Base-by-base conservation (phyloP, 1,140 invertebrate species). In the Bombus superbus region DNA sequence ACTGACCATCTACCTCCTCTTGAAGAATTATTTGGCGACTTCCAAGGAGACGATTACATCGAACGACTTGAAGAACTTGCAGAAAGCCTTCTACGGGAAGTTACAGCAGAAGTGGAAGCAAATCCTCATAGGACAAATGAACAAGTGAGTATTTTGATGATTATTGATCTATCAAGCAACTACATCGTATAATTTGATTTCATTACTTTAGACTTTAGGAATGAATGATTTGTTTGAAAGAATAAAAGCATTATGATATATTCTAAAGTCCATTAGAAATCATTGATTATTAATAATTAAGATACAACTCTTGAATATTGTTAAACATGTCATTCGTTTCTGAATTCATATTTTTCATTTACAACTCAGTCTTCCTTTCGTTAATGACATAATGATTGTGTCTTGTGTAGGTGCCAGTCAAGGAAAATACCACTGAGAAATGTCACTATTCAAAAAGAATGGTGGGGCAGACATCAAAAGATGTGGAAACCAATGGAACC, bases 391-490 rank as follows among this genome's bases (percentile, higher is more conserved):
- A 59, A 79, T 71, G 62, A 83, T 81, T 38, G 77, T 72, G 35
- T 35, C 74, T 28, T 85, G 62, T 25, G 25, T 72, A 92, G 91
- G 72, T 79, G 42, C 59, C 84, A 83, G n/a, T 57, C 69, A 81
- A 85, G 86, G 84, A 91, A 88, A 78, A 88, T 89, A 80, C 87
- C 88, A 1, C 57, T 90, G 86, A 93, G 82, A 79, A 94, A 93
- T 75, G 87, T 94, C 78, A 94, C 82, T 68, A 92, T 93, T 73
- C 91, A 92, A 64, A 94, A 91, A 89, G 92, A 97, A 88, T 98
- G 97, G 97, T 98, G 97, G 97, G 97, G 97, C 42, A 96, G 96
- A 74, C 97, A 97, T 92, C 97, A 97, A 94, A 97, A 96, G 94
- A 96, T 95, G 91, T 98, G 97, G 97, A 98, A 97, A 92, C 97